Percentiles rank a stretch among this genome's conserved stretches.
These are phyloP conservation scores for Gerris buenoi DNA, from an alignment of 1,140 invertebrate genomes.

Conservation along the genomic window DNA sequence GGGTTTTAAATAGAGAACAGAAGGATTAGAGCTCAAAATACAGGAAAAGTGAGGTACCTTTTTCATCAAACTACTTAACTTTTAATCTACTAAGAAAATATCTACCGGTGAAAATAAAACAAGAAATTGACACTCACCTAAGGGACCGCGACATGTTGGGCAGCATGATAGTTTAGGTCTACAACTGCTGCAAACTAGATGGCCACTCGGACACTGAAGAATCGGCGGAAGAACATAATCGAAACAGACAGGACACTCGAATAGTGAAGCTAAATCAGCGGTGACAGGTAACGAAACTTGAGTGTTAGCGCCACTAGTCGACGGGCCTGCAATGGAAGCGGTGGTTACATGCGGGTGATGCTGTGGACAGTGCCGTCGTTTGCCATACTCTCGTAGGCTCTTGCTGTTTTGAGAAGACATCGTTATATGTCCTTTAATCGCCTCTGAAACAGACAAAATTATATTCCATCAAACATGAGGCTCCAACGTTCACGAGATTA, in stretches of 20 bases:
- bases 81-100: not conserved
- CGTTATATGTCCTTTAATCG: not conserved
- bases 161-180: constrained; percentile 91
- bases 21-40: not conserved
- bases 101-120: not conserved
- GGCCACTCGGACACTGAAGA: constrained; percentile 73
- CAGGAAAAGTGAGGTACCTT: not conserved
- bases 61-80: too few relatives aligned
- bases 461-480: too few relatives aligned
- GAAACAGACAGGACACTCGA: constrained; percentile 99
- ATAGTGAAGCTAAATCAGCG: constrained; percentile 81
- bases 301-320: not conserved
- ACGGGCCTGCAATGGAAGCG: not conserved
- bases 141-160: constrained; percentile 89
- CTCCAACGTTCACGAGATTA: too few relatives aligned
- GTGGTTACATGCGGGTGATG: not conserved
- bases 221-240: constrained; percentile 98
- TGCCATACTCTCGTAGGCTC: not conserved
- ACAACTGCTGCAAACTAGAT: constrained; percentile 85
- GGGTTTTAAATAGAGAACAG: too few relatives aligned
- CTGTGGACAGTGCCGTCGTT: not conserved
- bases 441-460: not conserved
- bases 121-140: constrained; percentile 37
- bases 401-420: not conserved
- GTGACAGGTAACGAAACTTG: constrained; percentile 25